These are phyloP conservation scores for Sarcophaga variegata DNA, from an alignment of 2,888 invertebrate species.

Conservation along the genomic window DNA sequence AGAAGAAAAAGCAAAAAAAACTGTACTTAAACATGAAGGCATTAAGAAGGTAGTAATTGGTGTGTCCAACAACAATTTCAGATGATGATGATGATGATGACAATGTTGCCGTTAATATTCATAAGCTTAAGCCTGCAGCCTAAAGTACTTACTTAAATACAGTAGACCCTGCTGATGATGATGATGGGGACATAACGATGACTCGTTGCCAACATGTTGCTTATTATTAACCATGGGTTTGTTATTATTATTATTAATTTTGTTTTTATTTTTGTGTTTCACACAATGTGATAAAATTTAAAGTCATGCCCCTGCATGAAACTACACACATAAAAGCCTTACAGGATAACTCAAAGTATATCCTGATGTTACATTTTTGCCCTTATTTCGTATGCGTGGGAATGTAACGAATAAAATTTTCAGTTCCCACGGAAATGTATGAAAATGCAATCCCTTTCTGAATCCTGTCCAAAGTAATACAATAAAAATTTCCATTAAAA, in stretches of 20 bases:
- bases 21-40: conserved; percentile 48
- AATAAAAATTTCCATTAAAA: conserved; percentile 51
- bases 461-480: conserved; percentile 53
- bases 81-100: conserved; percentile 17
- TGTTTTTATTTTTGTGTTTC: no score
- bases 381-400: conserved; percentile 74
- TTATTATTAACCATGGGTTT: conserved; percentile 1
- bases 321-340: conserved; percentile 29
- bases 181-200: conserved; percentile 42
- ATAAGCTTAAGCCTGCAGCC: conserved; percentile 38
- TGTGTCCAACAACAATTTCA: conserved; percentile 17
- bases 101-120: conserved; percentile 32
- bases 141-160: conserved; percentile 11
- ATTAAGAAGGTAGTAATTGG: conserved; percentile 68
- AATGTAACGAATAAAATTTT: conserved; percentile 75
- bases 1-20: neutral
- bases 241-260: conserved; percentile 38
- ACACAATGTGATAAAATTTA: conserved; percentile 59
- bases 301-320: conserved; percentile 16
- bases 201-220: conserved; percentile 68
- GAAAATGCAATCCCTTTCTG: conserved; percentile 56
- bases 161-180: conserved; percentile 10
- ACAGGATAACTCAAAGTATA: conserved; percentile 62
- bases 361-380: conserved; percentile 55
- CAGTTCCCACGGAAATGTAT: conserved; percentile 76